phyloP scores from a whole-genome alignment of 2,113 vertebrate genomes.

The Taxidea taxus region DNA sequence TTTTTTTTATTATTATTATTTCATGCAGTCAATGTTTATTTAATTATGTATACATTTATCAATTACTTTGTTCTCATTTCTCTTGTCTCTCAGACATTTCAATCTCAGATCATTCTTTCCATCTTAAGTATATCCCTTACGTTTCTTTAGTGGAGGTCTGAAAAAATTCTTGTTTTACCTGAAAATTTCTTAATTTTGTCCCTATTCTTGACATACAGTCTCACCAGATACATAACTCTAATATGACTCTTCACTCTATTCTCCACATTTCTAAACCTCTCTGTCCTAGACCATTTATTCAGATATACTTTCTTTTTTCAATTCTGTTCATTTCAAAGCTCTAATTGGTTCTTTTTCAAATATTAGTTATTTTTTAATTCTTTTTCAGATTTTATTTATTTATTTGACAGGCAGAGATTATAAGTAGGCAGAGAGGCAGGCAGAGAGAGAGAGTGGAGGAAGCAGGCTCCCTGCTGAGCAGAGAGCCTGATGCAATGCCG shows the following conservation, averaged over 20 bases:
- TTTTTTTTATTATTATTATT: neutral
- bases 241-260: neutral
- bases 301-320: neutral
- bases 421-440: too few relatives aligned
- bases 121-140: neutral
- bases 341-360: neutral
- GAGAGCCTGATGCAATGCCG: too few relatives aligned
- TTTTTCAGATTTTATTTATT: too few relatives aligned
- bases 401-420: too few relatives aligned
- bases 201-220: neutral
- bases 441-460: too few relatives aligned
- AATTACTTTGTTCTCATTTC: neutral
- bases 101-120: neutral
- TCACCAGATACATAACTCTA: neutral
- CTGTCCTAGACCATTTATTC: neutral
- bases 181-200: neutral
- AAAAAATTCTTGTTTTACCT: neutral
- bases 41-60: neutral
- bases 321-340: neutral
- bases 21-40: neutral
- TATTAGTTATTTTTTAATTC: neutral
- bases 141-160: neutral
- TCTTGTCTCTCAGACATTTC: neutral
- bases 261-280: neutral
- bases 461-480: too few relatives aligned